Percentiles rank a stretch among this genome's conserved stretches.
Evolutionary conservation across 1,140 invertebrate genomes (phyloP).

Genomic region (Apis laboriosa): DNA sequence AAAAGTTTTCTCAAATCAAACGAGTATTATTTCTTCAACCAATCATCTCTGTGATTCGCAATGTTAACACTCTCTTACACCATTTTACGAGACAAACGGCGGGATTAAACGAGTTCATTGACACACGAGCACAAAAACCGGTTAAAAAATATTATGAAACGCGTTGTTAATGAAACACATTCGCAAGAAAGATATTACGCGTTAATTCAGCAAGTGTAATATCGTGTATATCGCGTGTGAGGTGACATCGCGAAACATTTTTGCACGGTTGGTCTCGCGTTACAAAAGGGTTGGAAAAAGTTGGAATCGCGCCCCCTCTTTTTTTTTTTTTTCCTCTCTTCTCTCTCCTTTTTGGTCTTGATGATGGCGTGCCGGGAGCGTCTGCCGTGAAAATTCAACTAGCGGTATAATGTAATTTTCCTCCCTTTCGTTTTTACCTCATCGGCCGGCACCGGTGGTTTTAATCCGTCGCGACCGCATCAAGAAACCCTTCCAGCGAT

Average conservation of each 20-base stretch:
- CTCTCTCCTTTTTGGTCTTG: background rate
- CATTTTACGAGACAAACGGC: background rate
- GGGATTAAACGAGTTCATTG: background rate
- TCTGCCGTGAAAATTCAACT: slow-evolving; percentile 37
- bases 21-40: no score
- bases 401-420: slow-evolving; percentile 27
- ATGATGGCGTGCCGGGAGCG: background rate
- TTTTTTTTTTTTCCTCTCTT: no score
- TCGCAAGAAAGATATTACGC: background rate
- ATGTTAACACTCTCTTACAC: background rate
- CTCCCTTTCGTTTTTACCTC: slow-evolving; percentile 15
- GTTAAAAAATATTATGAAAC: background rate
- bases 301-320: background rate
- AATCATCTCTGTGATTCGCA: background rate
- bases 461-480: slow-evolving; percentile 35
- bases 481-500: background rate
- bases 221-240: background rate
- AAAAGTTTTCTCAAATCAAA: no score
- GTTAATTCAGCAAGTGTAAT: background rate
- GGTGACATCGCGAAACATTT: slow-evolving; percentile 7
- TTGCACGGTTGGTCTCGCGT: background rate
- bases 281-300: background rate
- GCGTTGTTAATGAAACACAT: background rate
- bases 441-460: slow-evolving; percentile 16
- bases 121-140: background rate